phyloP scores from a whole-genome alignment of 2,113 vertebrate species.

The Rhinoderma darwinii region DNA sequence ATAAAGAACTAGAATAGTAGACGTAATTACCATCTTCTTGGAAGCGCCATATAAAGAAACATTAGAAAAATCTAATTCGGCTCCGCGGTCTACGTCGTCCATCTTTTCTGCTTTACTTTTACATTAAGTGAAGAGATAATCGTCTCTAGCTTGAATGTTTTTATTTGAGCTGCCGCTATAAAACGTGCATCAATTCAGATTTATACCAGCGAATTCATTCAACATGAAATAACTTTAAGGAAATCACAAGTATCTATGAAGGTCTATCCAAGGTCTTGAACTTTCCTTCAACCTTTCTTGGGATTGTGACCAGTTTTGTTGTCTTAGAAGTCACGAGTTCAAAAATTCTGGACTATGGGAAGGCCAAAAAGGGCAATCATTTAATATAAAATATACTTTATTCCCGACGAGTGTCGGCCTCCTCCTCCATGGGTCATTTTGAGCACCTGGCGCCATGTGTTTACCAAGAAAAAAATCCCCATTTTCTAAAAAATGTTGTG shows the following conservation, averaged over 20 bases:
- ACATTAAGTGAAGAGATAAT: neutral
- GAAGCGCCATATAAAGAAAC: neutral
- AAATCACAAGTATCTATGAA: neutral
- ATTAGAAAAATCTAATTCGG: neutral
- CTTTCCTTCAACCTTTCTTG: neutral
- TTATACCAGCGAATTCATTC: neutral
- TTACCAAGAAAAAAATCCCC: too few relatives aligned
- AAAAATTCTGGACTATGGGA: neutral
- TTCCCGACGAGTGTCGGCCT: too few relatives aligned
- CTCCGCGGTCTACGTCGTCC: neutral
- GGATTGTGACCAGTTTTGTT: neutral
- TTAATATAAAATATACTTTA: too few relatives aligned
- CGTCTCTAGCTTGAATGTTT: neutral
- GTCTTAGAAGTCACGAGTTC: neutral
- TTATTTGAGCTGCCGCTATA: neutral
- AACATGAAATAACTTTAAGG: neutral
- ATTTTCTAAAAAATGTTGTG: too few relatives aligned
- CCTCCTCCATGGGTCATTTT: too few relatives aligned
- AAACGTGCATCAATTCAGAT: neutral
- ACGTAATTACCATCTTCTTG: neutral
- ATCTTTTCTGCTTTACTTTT: neutral
- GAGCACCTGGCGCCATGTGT: too few relatives aligned
- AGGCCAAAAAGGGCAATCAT: neutral
- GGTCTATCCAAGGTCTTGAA: neutral
- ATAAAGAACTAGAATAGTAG: neutral